Evolutionary conservation across 2,797 vertebrate species (phyloP).

Genomic region (Phyllotis vaccarum): DNA sequence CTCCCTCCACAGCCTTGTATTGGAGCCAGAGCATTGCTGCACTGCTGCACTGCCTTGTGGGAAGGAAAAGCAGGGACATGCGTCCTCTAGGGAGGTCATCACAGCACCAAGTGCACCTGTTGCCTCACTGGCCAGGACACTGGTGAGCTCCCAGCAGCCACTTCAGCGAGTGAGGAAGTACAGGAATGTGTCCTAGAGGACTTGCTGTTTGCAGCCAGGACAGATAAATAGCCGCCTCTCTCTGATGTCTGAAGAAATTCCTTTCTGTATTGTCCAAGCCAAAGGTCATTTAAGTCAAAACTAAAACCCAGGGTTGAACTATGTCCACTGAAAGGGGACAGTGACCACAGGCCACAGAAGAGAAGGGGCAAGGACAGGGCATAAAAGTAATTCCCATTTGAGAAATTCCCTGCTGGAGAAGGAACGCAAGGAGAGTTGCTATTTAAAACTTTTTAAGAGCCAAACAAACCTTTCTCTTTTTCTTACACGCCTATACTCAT

Average conservation of each 20-base stretch:
- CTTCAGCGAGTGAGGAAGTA: not conserved
- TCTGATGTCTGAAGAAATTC: slow-evolving; percentile 24
- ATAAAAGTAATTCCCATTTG: not conserved
- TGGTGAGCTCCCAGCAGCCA: not conserved
- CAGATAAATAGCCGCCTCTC: not conserved
- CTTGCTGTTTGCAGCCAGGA: not conserved
- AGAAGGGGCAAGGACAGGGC: not conserved
- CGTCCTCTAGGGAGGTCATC: not conserved
- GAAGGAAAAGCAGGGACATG: not conserved
- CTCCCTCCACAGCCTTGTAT: not conserved
- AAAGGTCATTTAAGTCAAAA: not conserved
- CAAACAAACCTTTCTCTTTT: not conserved
- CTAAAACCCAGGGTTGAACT: not conserved
- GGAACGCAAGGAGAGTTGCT: not conserved
- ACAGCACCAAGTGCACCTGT: not conserved
- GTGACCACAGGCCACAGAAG: not conserved
- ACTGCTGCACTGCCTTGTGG: not conserved
- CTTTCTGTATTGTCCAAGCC: not conserved
- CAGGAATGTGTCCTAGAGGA: not conserved
- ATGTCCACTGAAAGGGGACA: not conserved
- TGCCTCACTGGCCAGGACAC: not conserved
- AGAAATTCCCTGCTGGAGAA: not conserved
- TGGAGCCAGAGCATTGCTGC: not conserved
- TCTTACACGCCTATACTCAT: not conserved
- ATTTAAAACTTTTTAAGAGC: not conserved